A percentile compares a stretch with the other conserved stretches of the same genome.
These are phyloP conservation scores for Sitta europaea DNA, from an alignment of 2,113 vertebrate species.

Conservation along the genomic window DNA sequence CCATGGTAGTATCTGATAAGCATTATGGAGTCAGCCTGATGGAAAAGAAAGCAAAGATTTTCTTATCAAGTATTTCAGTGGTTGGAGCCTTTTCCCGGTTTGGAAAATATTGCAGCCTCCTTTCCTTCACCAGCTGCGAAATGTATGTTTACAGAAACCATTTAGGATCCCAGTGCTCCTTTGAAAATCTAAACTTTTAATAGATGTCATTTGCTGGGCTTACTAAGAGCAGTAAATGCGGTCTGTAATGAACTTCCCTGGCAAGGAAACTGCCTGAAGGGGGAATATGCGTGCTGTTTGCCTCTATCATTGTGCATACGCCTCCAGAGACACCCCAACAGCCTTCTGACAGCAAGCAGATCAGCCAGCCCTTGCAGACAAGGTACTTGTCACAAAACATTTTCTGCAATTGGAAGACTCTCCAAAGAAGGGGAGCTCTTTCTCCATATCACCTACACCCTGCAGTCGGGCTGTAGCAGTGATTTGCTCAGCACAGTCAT, in stretches of 20 bases:
- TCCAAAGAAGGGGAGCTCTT: background rate
- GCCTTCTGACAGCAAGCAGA: background rate
- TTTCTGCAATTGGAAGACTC: background rate
- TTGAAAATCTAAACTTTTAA: background rate
- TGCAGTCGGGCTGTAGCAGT: accelerated
- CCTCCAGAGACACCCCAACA: background rate
- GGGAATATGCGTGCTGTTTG: background rate
- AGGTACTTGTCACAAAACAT: background rate
- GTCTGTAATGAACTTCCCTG: background rate
- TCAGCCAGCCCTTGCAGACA: background rate
- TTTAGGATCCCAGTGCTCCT: background rate
- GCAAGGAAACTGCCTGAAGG: background rate
- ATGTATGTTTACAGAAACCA: background rate
- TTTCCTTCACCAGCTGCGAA: background rate
- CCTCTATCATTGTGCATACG: accelerated
- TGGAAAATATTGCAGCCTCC: background rate
- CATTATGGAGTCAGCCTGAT: background rate
- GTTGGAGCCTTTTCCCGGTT: background rate
- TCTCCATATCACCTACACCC: too few relatives aligned
- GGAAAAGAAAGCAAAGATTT: background rate
- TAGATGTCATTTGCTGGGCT: background rate
- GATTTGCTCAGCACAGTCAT: background rate
- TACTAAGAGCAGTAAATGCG: background rate
- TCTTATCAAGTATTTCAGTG: background rate
- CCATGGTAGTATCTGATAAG: background rate